Evolutionary conservation across 2,113 vertebrate genomes (phyloP).

Genomic region (Forbesichthys agassizii): DNA sequence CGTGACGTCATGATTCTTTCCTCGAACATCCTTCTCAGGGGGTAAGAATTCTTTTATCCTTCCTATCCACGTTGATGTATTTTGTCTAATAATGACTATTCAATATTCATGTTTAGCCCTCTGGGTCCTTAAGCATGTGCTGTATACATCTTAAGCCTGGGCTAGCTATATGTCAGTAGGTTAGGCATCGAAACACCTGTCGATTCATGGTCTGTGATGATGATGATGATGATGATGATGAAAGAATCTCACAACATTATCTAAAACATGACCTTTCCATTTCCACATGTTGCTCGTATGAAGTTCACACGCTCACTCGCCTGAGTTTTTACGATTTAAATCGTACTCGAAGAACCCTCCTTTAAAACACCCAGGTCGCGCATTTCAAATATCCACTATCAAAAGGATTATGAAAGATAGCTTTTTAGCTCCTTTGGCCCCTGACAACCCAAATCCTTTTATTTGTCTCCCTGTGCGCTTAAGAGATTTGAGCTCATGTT

Average conservation of each 20-base stretch:
- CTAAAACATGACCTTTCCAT: background rate
- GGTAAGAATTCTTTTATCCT: slow-evolving; percentile 56
- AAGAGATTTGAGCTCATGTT: slow-evolving; percentile 82
- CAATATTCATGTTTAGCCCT: background rate
- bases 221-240: background rate
- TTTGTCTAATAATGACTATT: background rate
- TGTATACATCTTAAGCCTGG: background rate
- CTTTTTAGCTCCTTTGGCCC: slow-evolving; percentile 77
- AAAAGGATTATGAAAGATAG: slow-evolving; percentile 84
- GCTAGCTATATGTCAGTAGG: background rate
- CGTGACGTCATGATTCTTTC: slow-evolving; percentile 5
- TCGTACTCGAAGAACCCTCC: slow-evolving; percentile 54
- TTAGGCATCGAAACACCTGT: background rate
- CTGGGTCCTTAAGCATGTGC: background rate
- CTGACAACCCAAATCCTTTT: slow-evolving; percentile 78
- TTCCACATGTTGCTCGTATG: slow-evolving; percentile 25
- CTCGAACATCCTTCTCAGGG: slow-evolving; percentile 57
- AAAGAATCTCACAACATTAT: background rate
- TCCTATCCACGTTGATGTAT: background rate
- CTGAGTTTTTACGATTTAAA: slow-evolving; percentile 26
- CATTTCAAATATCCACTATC: slow-evolving; percentile 82
- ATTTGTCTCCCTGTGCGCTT: slow-evolving; percentile 79
- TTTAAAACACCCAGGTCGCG: slow-evolving; percentile 72
- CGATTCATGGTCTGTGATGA: background rate
- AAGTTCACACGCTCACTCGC: slow-evolving; percentile 43